Evolutionary conservation across 2,113 vertebrate genomes (phyloP), one percentile per base, ranked within the genome.

Genomic region (Phodopus roborovskii): DNA sequence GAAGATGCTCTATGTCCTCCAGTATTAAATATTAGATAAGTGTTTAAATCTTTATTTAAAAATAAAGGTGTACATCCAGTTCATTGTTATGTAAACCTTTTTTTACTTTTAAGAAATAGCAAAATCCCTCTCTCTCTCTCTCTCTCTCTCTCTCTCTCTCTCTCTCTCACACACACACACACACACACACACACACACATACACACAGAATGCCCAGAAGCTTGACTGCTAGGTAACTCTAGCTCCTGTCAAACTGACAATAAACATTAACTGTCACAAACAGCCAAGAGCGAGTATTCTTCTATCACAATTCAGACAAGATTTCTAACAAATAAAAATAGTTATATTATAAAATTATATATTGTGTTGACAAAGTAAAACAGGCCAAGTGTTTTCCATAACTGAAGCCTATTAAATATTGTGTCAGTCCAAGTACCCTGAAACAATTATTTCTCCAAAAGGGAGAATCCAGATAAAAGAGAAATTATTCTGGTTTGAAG

Each of bases 291-390:
- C 15, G 50, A 87, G 33, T 66, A 66, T 78, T 94, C 26, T 10
- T 90, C 45, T 79, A 71, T 91, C 50, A 79, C 24, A 88, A 68
- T 84, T 90, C 79, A 19, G 22, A 53, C 50, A 45, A 92, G 11
- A 28, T 30, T 77, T 89, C 92, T 42, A 86, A 82, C 82, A 75
- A 92, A 88, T 73, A 88, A 87, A 94, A 73, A 50, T 68, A 24
- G 16, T 78, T 66, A 64, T 93, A 62, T 70, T 91, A 73, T 45
- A 60, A 24, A 96, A 83, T 92, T 91, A 64, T 3, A 82, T 66
- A 53, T 93, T 48, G 50, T 17, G 66, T 88, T 83, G 90, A 56
- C 42, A 92, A 94, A 17, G 7, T 78, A 53, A 92, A 92, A 94
- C 58, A 3, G 53, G 26, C 17, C 56, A 91, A 42, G 30, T 62